Evolutionary conservation across 2,888 invertebrate genomes (phyloP).

Genomic region (Leucozona laternaria): DNA sequence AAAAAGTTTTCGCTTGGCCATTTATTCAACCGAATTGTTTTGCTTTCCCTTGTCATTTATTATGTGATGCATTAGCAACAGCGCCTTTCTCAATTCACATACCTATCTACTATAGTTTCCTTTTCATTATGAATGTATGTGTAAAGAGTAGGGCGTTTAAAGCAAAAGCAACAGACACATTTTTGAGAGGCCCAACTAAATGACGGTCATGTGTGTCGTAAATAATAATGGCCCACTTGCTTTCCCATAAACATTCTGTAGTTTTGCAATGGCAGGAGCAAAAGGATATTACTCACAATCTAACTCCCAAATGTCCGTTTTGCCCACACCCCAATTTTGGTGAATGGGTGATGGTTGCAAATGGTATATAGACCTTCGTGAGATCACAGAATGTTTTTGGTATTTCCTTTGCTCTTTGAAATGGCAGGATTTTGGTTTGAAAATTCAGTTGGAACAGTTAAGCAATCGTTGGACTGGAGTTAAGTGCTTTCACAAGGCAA

Average conservation of each 20-base stretch:
- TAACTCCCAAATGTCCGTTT: conserved; percentile 47
- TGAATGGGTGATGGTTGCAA: conserved; percentile 28
- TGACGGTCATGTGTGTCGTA: conserved; percentile 75
- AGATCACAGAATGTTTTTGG: conserved; percentile 20
- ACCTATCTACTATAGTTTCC: conserved; percentile 47
- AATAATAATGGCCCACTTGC: conserved; percentile 75
- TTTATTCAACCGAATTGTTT: conserved; percentile 69
- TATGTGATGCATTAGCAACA: conserved; percentile 73
- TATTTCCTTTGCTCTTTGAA: conserved; percentile 49
- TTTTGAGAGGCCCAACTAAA: conserved; percentile 60
- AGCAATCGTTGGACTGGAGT: conserved; percentile 65
- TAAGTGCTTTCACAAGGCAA: conserved; percentile 75
- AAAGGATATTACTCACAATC: conserved; percentile 47
- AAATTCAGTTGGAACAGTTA: conserved; percentile 44
- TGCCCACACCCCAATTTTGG: conserved; percentile 35
- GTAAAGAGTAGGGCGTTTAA: conserved; percentile 38
- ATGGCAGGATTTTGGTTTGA: conserved; percentile 50
- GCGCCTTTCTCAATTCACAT: conserved; percentile 65
- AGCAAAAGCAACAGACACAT: conserved; percentile 74
- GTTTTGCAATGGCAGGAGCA: conserved; percentile 53
- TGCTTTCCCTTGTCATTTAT: conserved; percentile 55
- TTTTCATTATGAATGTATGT: conserved; percentile 37
- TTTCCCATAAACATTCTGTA: conserved; percentile 73
- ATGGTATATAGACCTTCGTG: conserved; percentile 41
- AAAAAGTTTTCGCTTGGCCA: conserved; percentile 51